A percentile compares a stretch with the other conserved stretches of the same genome.
Conservation (phyloP, 2,797 vertebrate genomes). For the Hyperoplus immaculatus region DNA sequence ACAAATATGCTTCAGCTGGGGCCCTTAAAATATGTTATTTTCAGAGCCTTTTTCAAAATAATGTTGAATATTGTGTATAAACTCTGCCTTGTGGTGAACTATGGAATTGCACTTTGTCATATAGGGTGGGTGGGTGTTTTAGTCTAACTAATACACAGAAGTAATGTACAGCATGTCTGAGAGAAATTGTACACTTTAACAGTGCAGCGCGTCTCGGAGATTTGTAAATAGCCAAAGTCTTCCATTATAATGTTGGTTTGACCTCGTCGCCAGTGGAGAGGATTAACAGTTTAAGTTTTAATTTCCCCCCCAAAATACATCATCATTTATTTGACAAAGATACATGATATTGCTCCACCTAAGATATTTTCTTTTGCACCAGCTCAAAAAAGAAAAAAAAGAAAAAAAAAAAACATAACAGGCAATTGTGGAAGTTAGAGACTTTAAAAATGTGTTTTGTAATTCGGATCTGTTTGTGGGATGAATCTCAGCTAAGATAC, state of each 20-base stretch:
- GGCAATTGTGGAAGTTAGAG: constrained; percentile 90
- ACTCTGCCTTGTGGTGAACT: constrained; percentile 63
- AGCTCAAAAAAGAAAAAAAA: constrained; percentile 78
- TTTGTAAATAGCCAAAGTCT: constrained; percentile 86
- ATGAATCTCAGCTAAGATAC: constrained; percentile 90
- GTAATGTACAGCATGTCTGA: constrained; percentile 74
- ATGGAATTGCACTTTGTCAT: constrained; percentile 77
- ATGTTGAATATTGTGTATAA: constrained; percentile 49
- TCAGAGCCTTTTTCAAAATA: constrained; percentile 47
- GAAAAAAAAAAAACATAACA: constrained; percentile 25
- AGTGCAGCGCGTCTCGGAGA: constrained; percentile 63
- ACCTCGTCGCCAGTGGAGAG: constrained; percentile 72
- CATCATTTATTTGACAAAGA: constrained; percentile 80
- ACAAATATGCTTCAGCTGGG: constrained; percentile 34
- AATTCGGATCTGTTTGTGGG: constrained; percentile 95
- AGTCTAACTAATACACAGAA: constrained; percentile 50
- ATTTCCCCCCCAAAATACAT: constrained; percentile 78
- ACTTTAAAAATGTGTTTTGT: constrained; percentile 94
- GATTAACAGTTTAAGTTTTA: constrained; percentile 73
- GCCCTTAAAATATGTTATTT: constrained; percentile 30
- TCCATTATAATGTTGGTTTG: constrained; percentile 89
- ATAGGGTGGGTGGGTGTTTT: constrained; percentile 41
- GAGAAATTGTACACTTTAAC: constrained; percentile 53
- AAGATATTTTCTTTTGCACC: constrained; percentile 94
- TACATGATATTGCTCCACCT: constrained; percentile 79